These are phyloP conservation scores for Agrilus cyanescens DNA, from an alignment of 2,888 invertebrate species.

Conservation along the genomic window DNA sequence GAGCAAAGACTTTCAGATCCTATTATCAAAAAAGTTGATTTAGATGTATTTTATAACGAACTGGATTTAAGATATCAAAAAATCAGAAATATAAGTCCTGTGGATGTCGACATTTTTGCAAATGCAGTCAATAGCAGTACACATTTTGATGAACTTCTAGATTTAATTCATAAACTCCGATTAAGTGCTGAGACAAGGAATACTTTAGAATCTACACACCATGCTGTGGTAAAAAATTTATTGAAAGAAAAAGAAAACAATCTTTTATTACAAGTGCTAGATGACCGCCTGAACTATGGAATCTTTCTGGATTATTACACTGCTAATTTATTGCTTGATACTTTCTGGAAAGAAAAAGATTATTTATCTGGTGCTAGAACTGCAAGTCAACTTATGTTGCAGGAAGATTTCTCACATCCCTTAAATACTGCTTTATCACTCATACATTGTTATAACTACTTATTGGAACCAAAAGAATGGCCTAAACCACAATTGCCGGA, in stretches of 20 bases:
- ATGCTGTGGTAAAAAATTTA: conserved; percentile 61
- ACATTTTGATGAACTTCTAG: conserved; percentile 59
- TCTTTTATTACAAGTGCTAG: conserved; percentile 58
- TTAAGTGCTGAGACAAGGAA: conserved; percentile 58
- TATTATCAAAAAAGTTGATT: conserved; percentile 46
- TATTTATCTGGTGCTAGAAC: conserved; percentile 62
- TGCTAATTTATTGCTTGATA: conserved; percentile 70
- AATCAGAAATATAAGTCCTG: conserved; percentile 52
- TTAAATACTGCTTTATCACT: conserved; percentile 56
- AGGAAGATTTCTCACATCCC: conserved; percentile 71
- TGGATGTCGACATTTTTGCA: conserved; percentile 75
- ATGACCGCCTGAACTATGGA: conserved; percentile 78
- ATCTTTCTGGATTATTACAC: conserved; percentile 76
- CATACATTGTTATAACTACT: conserved; percentile 63
- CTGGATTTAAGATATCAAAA: conserved; percentile 54
- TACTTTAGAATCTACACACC: conserved; percentile 66
- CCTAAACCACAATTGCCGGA: conserved; percentile 27
- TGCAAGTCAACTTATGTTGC: conserved; percentile 71
- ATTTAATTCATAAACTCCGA: conserved; percentile 59
- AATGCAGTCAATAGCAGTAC: conserved; percentile 48
- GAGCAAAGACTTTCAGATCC: conserved; percentile 48
- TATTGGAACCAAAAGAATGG: conserved; percentile 43
- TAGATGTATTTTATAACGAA: conserved; percentile 56
- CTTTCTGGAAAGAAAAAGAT: conserved; percentile 56
- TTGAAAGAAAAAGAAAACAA: conserved; percentile 43